Evolutionary conservation across 2,797 vertebrate genomes (phyloP).

Genomic region (Danio albolineatus): DNA sequence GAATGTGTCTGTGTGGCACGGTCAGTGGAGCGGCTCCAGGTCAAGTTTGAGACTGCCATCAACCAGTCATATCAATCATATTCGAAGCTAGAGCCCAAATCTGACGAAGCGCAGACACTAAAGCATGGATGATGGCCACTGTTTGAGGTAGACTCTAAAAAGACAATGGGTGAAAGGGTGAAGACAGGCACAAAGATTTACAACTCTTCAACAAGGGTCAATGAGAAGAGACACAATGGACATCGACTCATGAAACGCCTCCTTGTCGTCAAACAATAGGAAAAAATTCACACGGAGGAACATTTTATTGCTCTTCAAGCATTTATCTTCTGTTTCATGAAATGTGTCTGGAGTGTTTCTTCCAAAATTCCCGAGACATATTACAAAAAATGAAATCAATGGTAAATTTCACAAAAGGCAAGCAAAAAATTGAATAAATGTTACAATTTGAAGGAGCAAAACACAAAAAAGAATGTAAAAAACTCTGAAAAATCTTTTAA

Average conservation of each 20-base stretch:
- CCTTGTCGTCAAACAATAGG: constrained; percentile 2
- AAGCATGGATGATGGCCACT: constrained; percentile 1
- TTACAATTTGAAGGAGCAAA: no score
- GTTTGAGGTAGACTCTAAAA: constrained; percentile 12
- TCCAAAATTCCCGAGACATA: neutral
- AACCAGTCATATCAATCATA: constrained; percentile 54
- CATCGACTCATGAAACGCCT: constrained; percentile 6
- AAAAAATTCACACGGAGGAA: neutral
- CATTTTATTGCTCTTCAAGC: neutral
- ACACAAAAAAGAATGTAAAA: no score
- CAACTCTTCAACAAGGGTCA: constrained; percentile 7
- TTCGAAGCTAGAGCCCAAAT: constrained; percentile 62
- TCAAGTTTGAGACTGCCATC: constrained; percentile 72
- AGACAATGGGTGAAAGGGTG: constrained; percentile 7
- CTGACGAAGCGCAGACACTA: constrained; percentile 53
- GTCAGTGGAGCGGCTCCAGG: constrained; percentile 69
- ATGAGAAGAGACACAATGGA: constrained; percentile 9
- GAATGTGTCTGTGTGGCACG: constrained; percentile 69
- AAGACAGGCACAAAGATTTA: neutral
- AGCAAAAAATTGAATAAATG: no score
- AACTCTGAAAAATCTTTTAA: no score
- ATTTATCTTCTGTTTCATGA: neutral
- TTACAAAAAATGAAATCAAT: no score
- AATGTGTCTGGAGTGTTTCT: neutral
- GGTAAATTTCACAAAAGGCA: no score